A percentile compares a stretch with the other conserved stretches of the same genome.
These are phyloP conservation scores for Protosalanx chinensis DNA, from an alignment of 2,797 vertebrate species.

Conservation along the genomic window DNA sequence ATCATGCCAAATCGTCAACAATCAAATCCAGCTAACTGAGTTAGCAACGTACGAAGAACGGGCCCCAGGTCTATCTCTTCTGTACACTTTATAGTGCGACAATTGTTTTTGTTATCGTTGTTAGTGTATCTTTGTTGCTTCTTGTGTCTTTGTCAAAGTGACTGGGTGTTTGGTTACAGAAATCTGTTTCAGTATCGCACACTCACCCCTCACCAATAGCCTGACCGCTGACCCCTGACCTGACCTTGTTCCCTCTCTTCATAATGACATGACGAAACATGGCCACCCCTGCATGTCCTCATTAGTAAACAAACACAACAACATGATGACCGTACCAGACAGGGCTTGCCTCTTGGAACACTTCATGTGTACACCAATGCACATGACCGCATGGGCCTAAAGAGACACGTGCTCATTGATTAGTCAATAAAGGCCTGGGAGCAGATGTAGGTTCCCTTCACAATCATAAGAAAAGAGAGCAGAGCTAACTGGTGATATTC, in stretches of 20 bases:
- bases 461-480: constrained; percentile 39
- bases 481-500: constrained; percentile 24
- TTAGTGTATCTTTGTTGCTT: constrained; percentile 26
- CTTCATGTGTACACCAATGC: constrained; percentile 32
- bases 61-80: too few species aligned
- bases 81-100: neutral
- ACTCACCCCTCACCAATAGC: neutral
- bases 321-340: neutral
- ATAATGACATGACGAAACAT: neutral
- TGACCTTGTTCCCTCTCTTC: neutral
- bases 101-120: constrained; percentile 4
- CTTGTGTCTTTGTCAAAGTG: constrained; percentile 34
- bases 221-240: too few species aligned
- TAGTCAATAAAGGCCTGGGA: constrained; percentile 57
- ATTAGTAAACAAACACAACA: neutral
- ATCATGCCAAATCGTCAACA: too few species aligned
- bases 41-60: too few species aligned
- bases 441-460: constrained; percentile 39
- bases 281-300: neutral
- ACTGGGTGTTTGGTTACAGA: too few species aligned
- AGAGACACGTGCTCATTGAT: constrained; percentile 58
- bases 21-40: too few species aligned
- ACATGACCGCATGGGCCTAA: constrained; percentile 25
- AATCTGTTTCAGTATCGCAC: neutral
- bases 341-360: constrained; percentile 10